Evolutionary conservation across 2,888 invertebrate species (phyloP).

Genomic region (Tridacna gigas): DNA sequence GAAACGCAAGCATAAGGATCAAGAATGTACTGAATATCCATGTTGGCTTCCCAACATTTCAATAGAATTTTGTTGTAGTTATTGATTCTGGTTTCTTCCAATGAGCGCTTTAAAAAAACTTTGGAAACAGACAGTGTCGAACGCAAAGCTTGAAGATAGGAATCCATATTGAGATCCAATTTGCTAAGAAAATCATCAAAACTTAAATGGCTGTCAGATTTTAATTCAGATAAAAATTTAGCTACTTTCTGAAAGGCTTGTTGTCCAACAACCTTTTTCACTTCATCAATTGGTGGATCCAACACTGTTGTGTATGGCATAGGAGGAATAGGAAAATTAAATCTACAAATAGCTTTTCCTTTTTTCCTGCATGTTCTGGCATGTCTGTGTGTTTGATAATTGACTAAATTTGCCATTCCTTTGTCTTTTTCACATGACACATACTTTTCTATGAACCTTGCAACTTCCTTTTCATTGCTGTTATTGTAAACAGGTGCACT

Average conservation of each 20-base stretch:
- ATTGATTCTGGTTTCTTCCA: not conserved
- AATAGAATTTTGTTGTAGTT: not conserved
- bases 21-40: slow-evolving; percentile 58
- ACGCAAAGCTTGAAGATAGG: not conserved
- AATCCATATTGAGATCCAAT: not conserved
- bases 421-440: slow-evolving; percentile 47
- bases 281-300: slow-evolving; percentile 40
- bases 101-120: not conserved
- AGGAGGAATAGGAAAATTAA: slow-evolving; percentile 61
- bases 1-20: slow-evolving; percentile 57
- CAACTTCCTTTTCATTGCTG: slow-evolving; percentile 30
- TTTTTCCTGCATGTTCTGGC: slow-evolving; percentile 40
- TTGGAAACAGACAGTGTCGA: not conserved
- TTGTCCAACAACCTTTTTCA: not conserved
- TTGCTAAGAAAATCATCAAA: slow-evolving; percentile 37
- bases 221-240: too few relatives aligned
- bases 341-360: slow-evolving; percentile 54
- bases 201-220: too few relatives aligned
- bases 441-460: slow-evolving; percentile 55
- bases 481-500: slow-evolving; percentile 17
- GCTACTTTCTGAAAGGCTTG: slow-evolving; percentile 21
- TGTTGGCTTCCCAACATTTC: slow-evolving; percentile 43
- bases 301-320: slow-evolving; percentile 56
- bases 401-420: slow-evolving; percentile 23
- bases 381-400: not conserved